These are phyloP conservation scores for Trichacis sp. DNA, from an alignment of 2,888 invertebrate species.

Conservation along the genomic window DNA sequence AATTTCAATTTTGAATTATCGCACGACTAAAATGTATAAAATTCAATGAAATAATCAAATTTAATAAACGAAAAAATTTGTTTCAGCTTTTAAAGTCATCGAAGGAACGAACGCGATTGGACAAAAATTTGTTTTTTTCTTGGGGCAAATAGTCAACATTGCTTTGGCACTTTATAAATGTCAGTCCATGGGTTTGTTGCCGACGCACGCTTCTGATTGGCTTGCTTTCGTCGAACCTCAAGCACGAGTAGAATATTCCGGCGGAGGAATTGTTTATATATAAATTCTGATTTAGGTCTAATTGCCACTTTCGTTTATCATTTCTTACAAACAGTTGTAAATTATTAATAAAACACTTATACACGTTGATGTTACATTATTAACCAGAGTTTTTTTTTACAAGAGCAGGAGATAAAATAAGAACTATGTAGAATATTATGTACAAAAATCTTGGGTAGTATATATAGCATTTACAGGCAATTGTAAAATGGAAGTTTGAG, in stretches of 20 bases:
- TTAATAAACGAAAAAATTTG: neutral
- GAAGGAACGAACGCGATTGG: slow-evolving; percentile 90
- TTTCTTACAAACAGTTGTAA: neutral
- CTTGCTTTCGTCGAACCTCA: slow-evolving; percentile 95
- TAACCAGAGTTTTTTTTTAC: no score
- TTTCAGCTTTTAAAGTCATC: slow-evolving; percentile 87
- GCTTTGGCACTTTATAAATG: slow-evolving; percentile 95
- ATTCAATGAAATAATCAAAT: no score
- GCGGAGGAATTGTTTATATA: slow-evolving; percentile 76
- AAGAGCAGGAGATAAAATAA: no score
- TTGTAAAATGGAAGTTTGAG: neutral
- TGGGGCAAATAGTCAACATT: slow-evolving; percentile 94
- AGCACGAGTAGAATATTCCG: slow-evolving; percentile 85
- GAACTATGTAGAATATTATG: no score
- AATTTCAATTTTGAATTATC: no score
- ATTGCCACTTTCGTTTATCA: neutral
- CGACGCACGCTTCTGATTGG: slow-evolving; percentile 98
- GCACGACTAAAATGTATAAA: no score
- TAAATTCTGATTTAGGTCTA: slow-evolving; percentile 42
- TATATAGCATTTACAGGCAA: no score
- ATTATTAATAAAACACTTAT: slow-evolving; percentile 3
- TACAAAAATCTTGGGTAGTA: no score
- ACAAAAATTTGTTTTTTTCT: slow-evolving; percentile 92
- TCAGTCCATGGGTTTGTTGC: slow-evolving; percentile 96
- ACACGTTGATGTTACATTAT: neutral